Percentiles rank a stretch among this genome's conserved stretches.
phyloP scores from a whole-genome alignment of 2,113 vertebrate genomes.

The Thunnus maccoyii region DNA sequence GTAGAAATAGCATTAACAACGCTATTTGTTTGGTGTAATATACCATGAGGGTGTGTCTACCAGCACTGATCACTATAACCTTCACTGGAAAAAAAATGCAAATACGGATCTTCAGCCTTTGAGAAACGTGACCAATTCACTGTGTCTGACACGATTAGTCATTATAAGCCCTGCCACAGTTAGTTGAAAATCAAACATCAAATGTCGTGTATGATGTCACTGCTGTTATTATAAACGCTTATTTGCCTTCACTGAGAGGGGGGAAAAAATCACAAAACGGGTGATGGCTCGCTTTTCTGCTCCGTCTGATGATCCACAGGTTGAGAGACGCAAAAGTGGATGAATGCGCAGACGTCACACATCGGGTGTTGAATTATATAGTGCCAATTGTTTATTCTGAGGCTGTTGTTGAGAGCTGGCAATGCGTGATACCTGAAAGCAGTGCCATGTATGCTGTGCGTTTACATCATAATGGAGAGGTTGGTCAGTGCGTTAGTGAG shows the following conservation, averaged over 20 bases:
- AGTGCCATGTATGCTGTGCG: neutral
- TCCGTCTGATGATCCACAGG: constrained; percentile 68
- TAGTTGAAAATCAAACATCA: neutral
- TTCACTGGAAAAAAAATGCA: neutral
- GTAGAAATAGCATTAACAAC: neutral
- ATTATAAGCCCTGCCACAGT: neutral
- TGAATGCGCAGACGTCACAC: constrained; percentile 41
- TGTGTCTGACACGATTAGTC: neutral
- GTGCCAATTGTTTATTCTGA: neutral
- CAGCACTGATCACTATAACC: constrained; percentile 9
- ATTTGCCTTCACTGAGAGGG: neutral
- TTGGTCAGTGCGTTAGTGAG: neutral
- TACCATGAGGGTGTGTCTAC: constrained; percentile 61
- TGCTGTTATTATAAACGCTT: neutral
- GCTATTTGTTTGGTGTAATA: constrained; percentile 8
- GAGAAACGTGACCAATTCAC: neutral
- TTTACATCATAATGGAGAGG: neutral
- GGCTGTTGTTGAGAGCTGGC: neutral
- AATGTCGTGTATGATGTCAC: constrained; percentile 3
- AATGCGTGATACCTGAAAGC: neutral
- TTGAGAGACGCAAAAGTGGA: constrained; percentile 48
- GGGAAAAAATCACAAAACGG: neutral
- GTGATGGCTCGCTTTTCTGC: neutral
- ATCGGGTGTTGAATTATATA: neutral
- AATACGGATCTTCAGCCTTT: neutral